Evolutionary conservation across 53 echinoderm and acorn worm genomes (phyloP).

Genomic region (Zoroaster sp.): DNA sequence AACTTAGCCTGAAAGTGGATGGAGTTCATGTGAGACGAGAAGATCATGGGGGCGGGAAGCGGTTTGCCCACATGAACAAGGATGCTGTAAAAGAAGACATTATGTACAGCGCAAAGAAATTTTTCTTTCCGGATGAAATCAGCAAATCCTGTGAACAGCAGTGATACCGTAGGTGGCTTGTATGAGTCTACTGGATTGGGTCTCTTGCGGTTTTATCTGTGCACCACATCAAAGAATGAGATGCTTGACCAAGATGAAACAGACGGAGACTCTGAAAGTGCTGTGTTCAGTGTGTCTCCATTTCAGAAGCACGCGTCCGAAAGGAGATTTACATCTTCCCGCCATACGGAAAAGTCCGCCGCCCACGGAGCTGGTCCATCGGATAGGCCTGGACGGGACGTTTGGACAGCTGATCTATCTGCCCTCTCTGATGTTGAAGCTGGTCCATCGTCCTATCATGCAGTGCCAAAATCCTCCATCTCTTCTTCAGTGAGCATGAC

Average conservation of each 20-base stretch:
- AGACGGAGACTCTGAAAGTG: neutral
- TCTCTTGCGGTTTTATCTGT: conserved; percentile 23
- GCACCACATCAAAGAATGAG: conserved; percentile 20
- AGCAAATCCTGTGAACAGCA: conserved; percentile 4
- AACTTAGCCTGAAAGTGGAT: conserved; percentile 18
- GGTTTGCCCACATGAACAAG: conserved; percentile 28
- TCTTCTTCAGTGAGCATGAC: neutral
- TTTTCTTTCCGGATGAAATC: conserved; percentile 24
- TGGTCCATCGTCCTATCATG: neutral
- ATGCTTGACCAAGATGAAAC: neutral
- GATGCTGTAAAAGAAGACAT: neutral
- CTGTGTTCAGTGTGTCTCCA: too few species aligned
- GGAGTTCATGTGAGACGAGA: conserved; percentile 20
- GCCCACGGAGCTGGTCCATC: conserved; percentile 1
- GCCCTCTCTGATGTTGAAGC: conserved; percentile 2
- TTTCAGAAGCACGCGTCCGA: neutral
- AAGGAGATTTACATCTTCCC: conserved; percentile 5
- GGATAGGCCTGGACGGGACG: neutral
- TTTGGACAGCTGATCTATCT: neutral
- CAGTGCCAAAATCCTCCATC: neutral
- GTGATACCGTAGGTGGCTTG: neutral
- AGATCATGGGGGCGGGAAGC: neutral
- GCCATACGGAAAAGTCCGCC: neutral
- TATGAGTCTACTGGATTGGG: conserved; percentile 19
- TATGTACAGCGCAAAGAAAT: neutral